Percentiles rank a stretch among this genome's conserved stretches.
phyloP scores from a whole-genome alignment of 2,888 invertebrate genomes.

The Rosalia funebris region DNA sequence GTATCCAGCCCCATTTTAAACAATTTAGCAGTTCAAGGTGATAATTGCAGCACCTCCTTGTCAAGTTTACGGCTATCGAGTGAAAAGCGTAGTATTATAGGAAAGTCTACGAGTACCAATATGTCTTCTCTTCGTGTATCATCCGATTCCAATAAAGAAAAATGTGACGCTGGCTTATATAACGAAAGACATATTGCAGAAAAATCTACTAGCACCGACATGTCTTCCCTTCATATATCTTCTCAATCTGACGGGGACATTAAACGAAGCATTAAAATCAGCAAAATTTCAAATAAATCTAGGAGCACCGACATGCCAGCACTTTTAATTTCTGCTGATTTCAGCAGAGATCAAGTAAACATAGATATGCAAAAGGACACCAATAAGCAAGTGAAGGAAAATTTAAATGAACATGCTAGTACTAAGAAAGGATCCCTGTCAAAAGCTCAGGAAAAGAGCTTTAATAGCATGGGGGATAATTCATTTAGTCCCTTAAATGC shows the following conservation, averaged over 20 bases:
- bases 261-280: neutral
- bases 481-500: conserved; percentile 30
- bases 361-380: neutral
- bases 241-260: conserved; percentile 1
- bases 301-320: conserved; percentile 29
- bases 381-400: neutral
- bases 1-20: neutral
- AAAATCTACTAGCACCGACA: conserved; percentile 4
- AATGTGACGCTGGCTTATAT: neutral
- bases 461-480: conserved; percentile 11
- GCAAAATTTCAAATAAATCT: conserved; percentile 15
- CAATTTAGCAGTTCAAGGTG: neutral
- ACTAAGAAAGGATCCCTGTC: conserved; percentile 5
- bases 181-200: neutral
- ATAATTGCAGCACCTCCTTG: neutral
- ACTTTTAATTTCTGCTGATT: conserved; percentile 12
- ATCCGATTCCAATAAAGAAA: neutral
- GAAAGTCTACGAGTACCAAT: conserved; percentile 28
- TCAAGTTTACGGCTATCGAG: conserved; percentile 18
- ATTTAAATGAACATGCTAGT: neutral
- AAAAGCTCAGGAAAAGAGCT: conserved; percentile 10
- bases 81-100: neutral
- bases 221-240: conserved; percentile 22
- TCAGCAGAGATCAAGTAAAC: neutral
- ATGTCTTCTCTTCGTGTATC: conserved; percentile 28